A percentile compares a stretch with the other conserved stretches of the same genome.
Evolutionary conservation across 1,140 invertebrate genomes (phyloP).

Genomic region (Drosophila nasuta): DNA sequence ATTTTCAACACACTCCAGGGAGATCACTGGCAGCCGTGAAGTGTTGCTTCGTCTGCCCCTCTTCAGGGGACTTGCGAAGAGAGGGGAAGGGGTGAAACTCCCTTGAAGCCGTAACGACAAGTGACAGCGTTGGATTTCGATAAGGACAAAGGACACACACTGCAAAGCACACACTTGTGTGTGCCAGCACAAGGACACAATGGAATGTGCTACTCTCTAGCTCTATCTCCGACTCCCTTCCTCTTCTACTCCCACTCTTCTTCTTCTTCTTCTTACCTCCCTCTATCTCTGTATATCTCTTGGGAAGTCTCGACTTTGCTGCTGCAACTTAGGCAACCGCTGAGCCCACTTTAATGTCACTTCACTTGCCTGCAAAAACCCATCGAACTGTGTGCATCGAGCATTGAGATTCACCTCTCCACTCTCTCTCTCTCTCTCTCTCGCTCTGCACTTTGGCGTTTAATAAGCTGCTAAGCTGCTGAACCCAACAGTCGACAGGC

Average conservation of each 20-base stretch:
- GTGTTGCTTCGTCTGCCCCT: conserved; percentile 34
- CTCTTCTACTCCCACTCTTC: neutral
- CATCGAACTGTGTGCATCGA: conserved; percentile 23
- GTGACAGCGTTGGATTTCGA: conserved; percentile 50
- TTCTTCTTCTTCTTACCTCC: neutral
- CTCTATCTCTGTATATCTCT: neutral
- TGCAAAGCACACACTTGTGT: neutral
- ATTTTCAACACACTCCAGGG: conserved; percentile 80
- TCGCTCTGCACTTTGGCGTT: conserved; percentile 19
- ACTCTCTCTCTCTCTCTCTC: neutral
- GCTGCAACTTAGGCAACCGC: conserved; percentile 22
- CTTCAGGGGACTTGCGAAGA: neutral
- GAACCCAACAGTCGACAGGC: conserved; percentile 15
- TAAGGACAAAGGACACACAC: conserved; percentile 50
- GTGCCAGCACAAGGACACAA: conserved; percentile 39
- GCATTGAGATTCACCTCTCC: neutral
- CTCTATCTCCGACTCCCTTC: neutral
- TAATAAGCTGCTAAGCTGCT: conserved; percentile 65
- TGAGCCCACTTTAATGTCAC: conserved; percentile 40
- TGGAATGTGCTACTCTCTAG: conserved; percentile 35
- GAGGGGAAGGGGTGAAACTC: neutral
- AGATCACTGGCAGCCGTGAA: conserved; percentile 78
- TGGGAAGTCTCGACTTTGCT: neutral
- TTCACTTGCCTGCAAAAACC: conserved; percentile 24
- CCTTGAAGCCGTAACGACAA: conserved; percentile 26